Conservation (phyloP, 2,888 invertebrate species). For the Coelopa pilipes region DNA sequence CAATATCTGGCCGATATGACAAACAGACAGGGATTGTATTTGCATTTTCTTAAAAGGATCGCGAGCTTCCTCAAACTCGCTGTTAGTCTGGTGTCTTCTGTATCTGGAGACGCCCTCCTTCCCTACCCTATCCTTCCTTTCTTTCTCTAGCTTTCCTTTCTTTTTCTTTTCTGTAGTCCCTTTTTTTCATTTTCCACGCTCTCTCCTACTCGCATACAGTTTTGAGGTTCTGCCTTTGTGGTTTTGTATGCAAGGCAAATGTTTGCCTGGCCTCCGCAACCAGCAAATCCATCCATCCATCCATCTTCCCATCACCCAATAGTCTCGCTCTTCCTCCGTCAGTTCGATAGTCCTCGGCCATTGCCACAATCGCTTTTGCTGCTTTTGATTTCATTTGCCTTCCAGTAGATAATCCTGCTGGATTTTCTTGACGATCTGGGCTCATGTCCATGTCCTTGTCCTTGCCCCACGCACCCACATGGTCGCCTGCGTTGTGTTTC, state of each 20-base stretch:
- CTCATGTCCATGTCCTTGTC: too few relatives aligned
- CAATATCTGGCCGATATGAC: neutral
- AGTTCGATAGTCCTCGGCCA: neutral
- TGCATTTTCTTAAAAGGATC: neutral
- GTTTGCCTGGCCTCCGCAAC: neutral
- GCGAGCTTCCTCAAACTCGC: too few relatives aligned
- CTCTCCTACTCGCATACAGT: neutral
- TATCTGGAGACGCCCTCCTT: too few relatives aligned
- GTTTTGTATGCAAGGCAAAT: neutral
- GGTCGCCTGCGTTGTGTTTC: too few relatives aligned
- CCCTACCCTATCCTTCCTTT: too few relatives aligned
- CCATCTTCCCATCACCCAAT: neutral
- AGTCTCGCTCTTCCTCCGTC: neutral
- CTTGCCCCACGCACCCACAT: too few relatives aligned
- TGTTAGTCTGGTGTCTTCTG: too few relatives aligned
- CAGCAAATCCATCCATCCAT: neutral
- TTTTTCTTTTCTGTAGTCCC: too few relatives aligned
- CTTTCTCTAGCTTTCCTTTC: too few relatives aligned
- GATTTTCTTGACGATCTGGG: slow-evolving; percentile 8
- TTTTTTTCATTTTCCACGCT: too few relatives aligned
- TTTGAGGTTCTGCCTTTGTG: slow-evolving; percentile 5
- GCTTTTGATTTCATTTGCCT: slow-evolving; percentile 6
- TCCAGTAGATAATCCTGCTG: slow-evolving; percentile 9
- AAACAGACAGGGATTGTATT: neutral
- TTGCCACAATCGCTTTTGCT: neutral